A percentile compares a stretch with the other conserved stretches of the same genome.
phyloP scores from a whole-genome alignment of 2,113 vertebrate species.

The Alligator sinensis region DNA sequence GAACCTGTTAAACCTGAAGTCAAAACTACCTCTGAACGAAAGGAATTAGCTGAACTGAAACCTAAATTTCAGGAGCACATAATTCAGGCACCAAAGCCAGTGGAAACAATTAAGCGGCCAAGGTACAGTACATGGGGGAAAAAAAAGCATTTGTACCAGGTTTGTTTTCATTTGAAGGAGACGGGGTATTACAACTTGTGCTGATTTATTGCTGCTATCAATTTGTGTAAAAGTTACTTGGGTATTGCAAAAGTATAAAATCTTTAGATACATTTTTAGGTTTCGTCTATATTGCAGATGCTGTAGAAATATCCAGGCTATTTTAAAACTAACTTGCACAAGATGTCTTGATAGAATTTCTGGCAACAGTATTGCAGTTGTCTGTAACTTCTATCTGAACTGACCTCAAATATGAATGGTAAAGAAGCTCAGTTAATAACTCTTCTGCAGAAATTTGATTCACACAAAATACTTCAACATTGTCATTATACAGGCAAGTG shows the following conservation, averaged over 20 bases:
- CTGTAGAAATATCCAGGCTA: not conserved
- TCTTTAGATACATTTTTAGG: not conserved
- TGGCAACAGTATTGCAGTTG: not conserved
- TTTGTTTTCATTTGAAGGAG: not conserved
- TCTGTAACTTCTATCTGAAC: not conserved
- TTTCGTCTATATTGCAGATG: not conserved
- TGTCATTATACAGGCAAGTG: not conserved
- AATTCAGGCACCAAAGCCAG: conserved; percentile 92
- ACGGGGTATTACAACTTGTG: not conserved
- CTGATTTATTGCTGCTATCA: not conserved
- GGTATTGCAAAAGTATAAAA: not conserved
- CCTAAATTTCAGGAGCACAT: conserved; percentile 92
- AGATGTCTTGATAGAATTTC: not conserved
- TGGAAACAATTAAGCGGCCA: conserved; percentile 91
- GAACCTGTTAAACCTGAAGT: conserved; percentile 95
- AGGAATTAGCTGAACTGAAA: conserved; percentile 86
- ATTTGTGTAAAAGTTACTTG: not conserved
- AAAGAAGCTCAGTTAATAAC: not conserved
- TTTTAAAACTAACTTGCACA: not conserved
- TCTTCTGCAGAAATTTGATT: not conserved
- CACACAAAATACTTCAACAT: not conserved
- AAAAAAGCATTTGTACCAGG: not conserved
- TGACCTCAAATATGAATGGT: not conserved
- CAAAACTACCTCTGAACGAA: conserved; percentile 88
- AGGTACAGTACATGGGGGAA: conserved; percentile 82